Evolutionary conservation across 2,113 vertebrate genomes (phyloP), one percentile per base, ranked within the genome.

Genomic region (Dasyornis broadbenti): DNA sequence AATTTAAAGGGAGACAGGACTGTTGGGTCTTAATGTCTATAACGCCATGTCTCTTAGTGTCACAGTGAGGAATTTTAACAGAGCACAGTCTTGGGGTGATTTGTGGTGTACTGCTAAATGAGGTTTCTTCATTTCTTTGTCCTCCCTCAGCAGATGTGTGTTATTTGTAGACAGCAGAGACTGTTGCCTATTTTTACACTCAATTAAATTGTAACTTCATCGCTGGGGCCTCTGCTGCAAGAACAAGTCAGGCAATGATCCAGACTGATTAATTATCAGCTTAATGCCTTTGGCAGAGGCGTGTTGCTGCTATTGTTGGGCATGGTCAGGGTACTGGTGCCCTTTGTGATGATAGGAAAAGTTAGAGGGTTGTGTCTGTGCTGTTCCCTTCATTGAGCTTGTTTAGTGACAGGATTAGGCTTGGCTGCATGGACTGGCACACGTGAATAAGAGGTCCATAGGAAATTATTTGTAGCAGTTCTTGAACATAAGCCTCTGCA

Each of bases 191-290:
- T 95, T 97, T 97, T 96, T 94, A 78, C 88, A 81, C 79, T 92
- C 90, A 93, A 71, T 97, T 96, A 96, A 96, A 86, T 77, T 78
- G 80, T 93, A 96, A 94, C 90, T 94, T 96, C 86, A 94, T 93
- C 19, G 1, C 60, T 89, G 76, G 52, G 79, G 72, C 95, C 72
- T 92, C 82, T 86, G 61, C 80, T 75, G 52, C 53, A 75, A 90
- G 72, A 94, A 37, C 5, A 5, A 91, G 90, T 72, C 75, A 65
- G 92, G 94, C 95, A 83, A 0, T 56, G 89, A 71, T 94, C 88
- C 94, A 96, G 86, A 22, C 88, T 89, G 94, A 93, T 95, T 96
- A 94, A 96, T 95, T 95, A 91, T 95, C 88, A 90, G 40, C 85
- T 45, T 82, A 86, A 81, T 59, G 76, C 59, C 88, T 94, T 83